phyloP scores from a whole-genome alignment of 2,113 vertebrate genomes.

The Cyprinodon brontotheroides region DNA sequence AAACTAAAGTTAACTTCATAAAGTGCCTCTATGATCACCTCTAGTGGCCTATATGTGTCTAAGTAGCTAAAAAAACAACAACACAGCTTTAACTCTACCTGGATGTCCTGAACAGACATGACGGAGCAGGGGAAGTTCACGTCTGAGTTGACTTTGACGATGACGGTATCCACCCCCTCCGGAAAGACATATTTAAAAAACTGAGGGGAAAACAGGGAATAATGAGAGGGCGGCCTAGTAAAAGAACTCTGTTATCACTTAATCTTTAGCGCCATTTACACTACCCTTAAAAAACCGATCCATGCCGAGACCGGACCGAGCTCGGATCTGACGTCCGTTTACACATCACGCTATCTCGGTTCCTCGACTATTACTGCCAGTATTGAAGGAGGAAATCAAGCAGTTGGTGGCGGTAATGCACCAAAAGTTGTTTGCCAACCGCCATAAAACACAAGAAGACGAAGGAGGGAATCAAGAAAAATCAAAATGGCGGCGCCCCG shows the following conservation, averaged over 20 bases:
- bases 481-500: no score
- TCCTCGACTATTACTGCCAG: no score
- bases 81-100: slow-evolving; percentile 74
- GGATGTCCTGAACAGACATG: slow-evolving; percentile 96
- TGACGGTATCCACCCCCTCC: slow-evolving; percentile 88
- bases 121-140: slow-evolving; percentile 94
- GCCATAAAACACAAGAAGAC: no score
- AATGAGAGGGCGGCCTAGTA: background rate
- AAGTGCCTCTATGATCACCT: background rate
- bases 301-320: background rate
- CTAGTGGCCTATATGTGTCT: no score
- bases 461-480: no score
- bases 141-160: slow-evolving; percentile 93
- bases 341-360: no score
- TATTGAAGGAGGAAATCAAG: no score
- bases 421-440: no score
- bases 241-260: background rate
- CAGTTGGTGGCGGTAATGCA: no score
- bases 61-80: background rate
- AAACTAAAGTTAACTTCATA: background rate
- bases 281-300: background rate
- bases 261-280: no score
- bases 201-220: slow-evolving; percentile 66
- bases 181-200: slow-evolving; percentile 96
- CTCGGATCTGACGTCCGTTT: no score